These are phyloP conservation scores for Spialia ferax DNA, from an alignment of 2,888 invertebrate genomes.

Conservation along the genomic window DNA sequence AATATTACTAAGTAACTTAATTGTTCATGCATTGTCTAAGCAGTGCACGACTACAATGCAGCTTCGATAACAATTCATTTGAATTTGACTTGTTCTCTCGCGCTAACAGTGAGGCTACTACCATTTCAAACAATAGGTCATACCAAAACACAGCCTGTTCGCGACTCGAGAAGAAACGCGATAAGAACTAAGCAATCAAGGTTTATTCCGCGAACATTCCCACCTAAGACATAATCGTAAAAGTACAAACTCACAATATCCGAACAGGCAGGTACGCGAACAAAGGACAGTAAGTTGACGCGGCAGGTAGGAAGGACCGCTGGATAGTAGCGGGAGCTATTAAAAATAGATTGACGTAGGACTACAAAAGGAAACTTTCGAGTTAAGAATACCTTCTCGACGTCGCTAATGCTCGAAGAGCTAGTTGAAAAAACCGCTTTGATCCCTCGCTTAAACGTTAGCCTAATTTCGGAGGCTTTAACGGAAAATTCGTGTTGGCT, in stretches of 20 bases:
- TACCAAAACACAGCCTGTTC: conserved; percentile 16
- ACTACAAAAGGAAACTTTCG: conserved; percentile 29
- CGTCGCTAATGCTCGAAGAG: conserved; percentile 23
- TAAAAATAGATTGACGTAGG: conserved; percentile 34
- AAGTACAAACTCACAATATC: background rate
- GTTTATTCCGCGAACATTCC: conserved; percentile 25
- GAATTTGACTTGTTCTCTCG: background rate
- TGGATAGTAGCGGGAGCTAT: conserved; percentile 22
- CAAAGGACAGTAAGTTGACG: conserved; percentile 25
- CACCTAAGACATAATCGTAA: conserved; percentile 12
- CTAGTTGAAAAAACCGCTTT: conserved; percentile 30
- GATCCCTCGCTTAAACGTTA: conserved; percentile 40
- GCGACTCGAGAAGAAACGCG: conserved; percentile 3
- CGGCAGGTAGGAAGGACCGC: conserved; percentile 24
- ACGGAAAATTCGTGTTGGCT: conserved; percentile 31
- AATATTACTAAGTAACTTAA: background rate
- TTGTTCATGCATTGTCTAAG: background rate
- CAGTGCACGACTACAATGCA: conserved; percentile 1
- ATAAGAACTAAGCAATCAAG: conserved; percentile 19
- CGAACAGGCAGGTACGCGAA: conserved; percentile 16
- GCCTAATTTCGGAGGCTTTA: conserved; percentile 32
- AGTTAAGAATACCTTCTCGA: conserved; percentile 25
- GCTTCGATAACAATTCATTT: background rate
- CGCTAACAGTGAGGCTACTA: background rate
- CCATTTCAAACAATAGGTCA: conserved; percentile 21